Evolutionary conservation across 2,888 invertebrate species (phyloP), one percentile per base, ranked within the genome.

Genomic region (Idaea biselata): DNA sequence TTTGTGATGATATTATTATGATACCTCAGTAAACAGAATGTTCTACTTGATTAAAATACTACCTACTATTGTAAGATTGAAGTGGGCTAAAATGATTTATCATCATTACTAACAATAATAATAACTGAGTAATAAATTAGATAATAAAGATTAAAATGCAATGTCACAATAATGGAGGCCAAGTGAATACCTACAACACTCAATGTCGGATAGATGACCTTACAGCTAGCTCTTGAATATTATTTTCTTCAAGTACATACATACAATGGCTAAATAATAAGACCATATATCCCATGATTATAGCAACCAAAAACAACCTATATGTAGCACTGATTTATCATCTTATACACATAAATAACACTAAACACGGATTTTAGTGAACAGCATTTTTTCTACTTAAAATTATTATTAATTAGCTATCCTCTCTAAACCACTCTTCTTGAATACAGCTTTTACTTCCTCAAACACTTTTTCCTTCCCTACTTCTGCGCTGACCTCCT

Each of bases 401-500:
- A 60, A 68, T 64, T 68, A 67, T 63, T 67, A 71, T 84, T 78
- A 85, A 75, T 83, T 79, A 54, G 66, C 73, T 84, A 84, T 76
- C 60, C 77, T 78, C 60, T 80, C 65, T 60, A 86, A 60, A 54
- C 90, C 93, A 66, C 88, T 78, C 32, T 79, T 77, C n/a, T 81
- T 69, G 64, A 95, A 94, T 55, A 90, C 86, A 33, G 88, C 78
- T 73, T 93, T 91, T 0, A 95, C 95, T 63, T 93, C 88, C 53
- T 89, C 77, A 73, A 95, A 95, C 1, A 98, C 97, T 72, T 94
- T 87, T 0, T 95, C 93, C 0, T 95, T 94, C 55, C 93, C 78
- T 58, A 93, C 92, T 70, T 95, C 94, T 14, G 96, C 97, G 84
- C 97, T 95, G 67, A 99, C 94, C 78, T 94, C 95, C 69, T 94